Conservation (phyloP, 2,113 vertebrate species). For the Leptosomus discolor region DNA sequence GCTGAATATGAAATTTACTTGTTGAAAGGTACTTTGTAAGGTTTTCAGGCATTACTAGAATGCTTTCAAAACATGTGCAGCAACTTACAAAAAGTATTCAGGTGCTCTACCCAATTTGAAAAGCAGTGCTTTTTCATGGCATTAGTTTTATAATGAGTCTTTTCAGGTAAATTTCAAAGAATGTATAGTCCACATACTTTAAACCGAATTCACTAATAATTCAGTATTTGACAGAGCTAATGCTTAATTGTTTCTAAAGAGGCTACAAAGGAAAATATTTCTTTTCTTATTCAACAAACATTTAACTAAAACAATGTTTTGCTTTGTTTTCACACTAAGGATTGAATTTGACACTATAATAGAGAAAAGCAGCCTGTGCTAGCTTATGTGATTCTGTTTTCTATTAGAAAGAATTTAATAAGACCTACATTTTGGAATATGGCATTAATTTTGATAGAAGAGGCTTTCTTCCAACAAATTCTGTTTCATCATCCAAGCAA, state of each 20-base stretch:
- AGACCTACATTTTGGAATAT: background rate
- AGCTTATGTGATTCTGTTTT: background rate
- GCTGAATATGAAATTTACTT: slow-evolving; percentile 56
- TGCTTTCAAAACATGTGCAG: slow-evolving; percentile 63
- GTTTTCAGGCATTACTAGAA: slow-evolving; percentile 39
- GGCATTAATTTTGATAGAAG: background rate
- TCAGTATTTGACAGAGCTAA: slow-evolving; percentile 68
- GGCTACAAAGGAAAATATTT: slow-evolving; percentile 73
- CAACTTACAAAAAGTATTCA: slow-evolving; percentile 60
- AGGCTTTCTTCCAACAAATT: background rate
- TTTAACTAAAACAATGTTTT: slow-evolving; percentile 55
- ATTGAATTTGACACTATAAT: slow-evolving; percentile 22
- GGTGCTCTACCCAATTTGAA: slow-evolving; percentile 61
- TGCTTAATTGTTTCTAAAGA: slow-evolving; percentile 72
- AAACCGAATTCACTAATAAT: slow-evolving; percentile 72
- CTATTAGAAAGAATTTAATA: background rate
- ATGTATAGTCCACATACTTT: slow-evolving; percentile 68
- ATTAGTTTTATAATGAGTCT: slow-evolving; percentile 64
- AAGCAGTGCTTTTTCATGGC: slow-evolving; percentile 54
- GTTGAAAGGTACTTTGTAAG: slow-evolving; percentile 60
- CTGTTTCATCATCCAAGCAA: background rate
- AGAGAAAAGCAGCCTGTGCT: background rate
- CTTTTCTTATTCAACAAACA: slow-evolving; percentile 60
- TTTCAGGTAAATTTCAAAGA: slow-evolving; percentile 72
- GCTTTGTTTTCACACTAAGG: slow-evolving; percentile 45